Conservation (phyloP, 2,888 invertebrate species). For the Caenorhabditis sulstoni region DNA sequence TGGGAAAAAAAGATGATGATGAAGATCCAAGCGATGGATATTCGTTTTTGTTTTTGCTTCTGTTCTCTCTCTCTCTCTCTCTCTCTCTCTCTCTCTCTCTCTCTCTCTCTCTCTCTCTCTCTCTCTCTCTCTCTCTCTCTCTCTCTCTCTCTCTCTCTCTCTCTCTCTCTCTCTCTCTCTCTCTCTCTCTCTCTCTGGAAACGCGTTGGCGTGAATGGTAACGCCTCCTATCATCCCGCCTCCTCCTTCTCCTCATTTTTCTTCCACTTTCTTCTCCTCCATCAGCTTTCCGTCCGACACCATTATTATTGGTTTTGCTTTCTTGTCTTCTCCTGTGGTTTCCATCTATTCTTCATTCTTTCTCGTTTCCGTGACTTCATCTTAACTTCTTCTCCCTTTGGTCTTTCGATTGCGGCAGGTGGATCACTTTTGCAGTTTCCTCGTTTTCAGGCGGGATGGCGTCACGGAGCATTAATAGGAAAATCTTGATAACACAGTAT, state of each 20-base stretch:
- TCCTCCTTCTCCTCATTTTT: slow-evolving; percentile 6
- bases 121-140: too few species aligned
- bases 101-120: too few species aligned
- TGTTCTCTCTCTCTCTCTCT: too few species aligned
- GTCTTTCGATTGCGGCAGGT: background rate
- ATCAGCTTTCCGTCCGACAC: slow-evolving; percentile 4
- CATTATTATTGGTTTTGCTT: slow-evolving; percentile 49
- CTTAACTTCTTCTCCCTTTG: background rate
- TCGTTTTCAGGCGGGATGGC: slow-evolving; percentile 51
- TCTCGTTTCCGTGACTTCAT: background rate
- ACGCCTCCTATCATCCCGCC: slow-evolving; percentile 22
- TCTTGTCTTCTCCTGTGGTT: background rate
- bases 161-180: background rate
- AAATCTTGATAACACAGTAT: slow-evolving; percentile 53
- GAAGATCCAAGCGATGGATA: slow-evolving; percentile 10
- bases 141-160: too few species aligned
- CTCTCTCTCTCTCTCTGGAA: slow-evolving; percentile 27
- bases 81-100: slow-evolving; percentile 3
- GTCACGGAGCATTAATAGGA: slow-evolving; percentile 38
- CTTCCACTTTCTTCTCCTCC: background rate
- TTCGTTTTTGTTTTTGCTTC: slow-evolving; percentile 30
- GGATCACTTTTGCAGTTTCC: background rate
- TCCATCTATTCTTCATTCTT: background rate
- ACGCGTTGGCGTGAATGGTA: slow-evolving; percentile 25
- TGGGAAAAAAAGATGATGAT: too few species aligned